Percentiles rank a stretch among this genome's conserved stretches.
These are phyloP conservation scores for Anorthoa munda DNA, from an alignment of 2,888 invertebrate species.

Conservation along the genomic window DNA sequence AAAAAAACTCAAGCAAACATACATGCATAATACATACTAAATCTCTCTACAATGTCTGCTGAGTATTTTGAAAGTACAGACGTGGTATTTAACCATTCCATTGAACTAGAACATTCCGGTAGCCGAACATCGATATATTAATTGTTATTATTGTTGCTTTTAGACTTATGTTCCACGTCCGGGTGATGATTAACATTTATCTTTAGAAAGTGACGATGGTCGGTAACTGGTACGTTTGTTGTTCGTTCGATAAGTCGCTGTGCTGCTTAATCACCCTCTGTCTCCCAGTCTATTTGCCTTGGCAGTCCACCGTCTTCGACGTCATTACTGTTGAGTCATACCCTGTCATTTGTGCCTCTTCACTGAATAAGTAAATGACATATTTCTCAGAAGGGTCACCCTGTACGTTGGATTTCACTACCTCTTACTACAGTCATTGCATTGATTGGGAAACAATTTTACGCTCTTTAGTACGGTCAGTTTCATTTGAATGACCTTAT, in stretches of 20 bases:
- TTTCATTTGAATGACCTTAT: slow-evolving; percentile 27
- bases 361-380: slow-evolving; percentile 77
- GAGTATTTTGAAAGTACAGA: slow-evolving; percentile 2
- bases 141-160: slow-evolving; percentile 55
- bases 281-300: slow-evolving; percentile 82
- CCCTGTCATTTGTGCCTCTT: slow-evolving; percentile 76
- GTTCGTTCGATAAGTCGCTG: slow-evolving; percentile 69
- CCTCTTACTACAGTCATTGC: slow-evolving; percentile 44
- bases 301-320: slow-evolving; percentile 76
- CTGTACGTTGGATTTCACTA: slow-evolving; percentile 71
- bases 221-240: slow-evolving; percentile 62
- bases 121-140: slow-evolving; percentile 37
- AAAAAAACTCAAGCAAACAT: slow-evolving; percentile 17
- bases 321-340: slow-evolving; percentile 85
- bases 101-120: slow-evolving; percentile 39
- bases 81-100: slow-evolving; percentile 11
- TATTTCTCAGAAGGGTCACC: slow-evolving; percentile 80
- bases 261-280: slow-evolving; percentile 72
- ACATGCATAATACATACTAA: neutral
- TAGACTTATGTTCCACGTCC: slow-evolving; percentile 50
- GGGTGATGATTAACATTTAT: slow-evolving; percentile 64
- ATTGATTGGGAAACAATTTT: slow-evolving; percentile 31
- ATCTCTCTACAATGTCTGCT: neutral
- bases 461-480: slow-evolving; percentile 16
- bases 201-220: slow-evolving; percentile 66